Evolutionary conservation across 2,797 vertebrate species (phyloP).

Genomic region (Sitta carolinensis): DNA sequence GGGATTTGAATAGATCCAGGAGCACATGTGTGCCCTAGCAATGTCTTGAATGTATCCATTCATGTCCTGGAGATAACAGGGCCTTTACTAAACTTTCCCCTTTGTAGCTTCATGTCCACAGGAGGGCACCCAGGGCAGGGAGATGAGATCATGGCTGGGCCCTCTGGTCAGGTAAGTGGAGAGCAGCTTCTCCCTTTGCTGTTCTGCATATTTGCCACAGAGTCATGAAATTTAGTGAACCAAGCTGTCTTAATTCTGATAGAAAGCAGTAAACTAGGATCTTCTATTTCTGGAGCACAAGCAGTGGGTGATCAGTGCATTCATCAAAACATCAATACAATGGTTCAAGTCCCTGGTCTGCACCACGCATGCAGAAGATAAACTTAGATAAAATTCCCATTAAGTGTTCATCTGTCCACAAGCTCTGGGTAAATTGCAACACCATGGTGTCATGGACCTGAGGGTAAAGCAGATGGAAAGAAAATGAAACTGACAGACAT

Average conservation of each 20-base stretch:
- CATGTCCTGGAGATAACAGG: background rate
- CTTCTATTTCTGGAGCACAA: background rate
- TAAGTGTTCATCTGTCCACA: background rate
- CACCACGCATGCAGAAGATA: background rate
- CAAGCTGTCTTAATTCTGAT: background rate
- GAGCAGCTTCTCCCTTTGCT: background rate
- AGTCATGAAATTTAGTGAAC: background rate
- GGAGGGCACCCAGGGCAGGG: background rate
- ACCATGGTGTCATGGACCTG: background rate
- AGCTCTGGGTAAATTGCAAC: background rate
- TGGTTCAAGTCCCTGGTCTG: background rate
- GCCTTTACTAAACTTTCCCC: background rate
- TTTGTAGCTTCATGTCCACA: background rate
- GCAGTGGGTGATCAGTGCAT: background rate
- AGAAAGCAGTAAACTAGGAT: background rate
- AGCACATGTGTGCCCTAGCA: background rate
- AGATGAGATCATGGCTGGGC: background rate
- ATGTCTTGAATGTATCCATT: background rate
- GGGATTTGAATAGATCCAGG: background rate
- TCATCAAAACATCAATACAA: background rate
- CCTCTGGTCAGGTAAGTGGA: background rate
- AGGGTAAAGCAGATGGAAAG: background rate
- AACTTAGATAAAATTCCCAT: background rate
- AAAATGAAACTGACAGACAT: background rate
- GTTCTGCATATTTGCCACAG: background rate